These are phyloP conservation scores for Dasysyrphus albostriatus DNA, from an alignment of 2,888 invertebrate genomes.

Conservation along the genomic window DNA sequence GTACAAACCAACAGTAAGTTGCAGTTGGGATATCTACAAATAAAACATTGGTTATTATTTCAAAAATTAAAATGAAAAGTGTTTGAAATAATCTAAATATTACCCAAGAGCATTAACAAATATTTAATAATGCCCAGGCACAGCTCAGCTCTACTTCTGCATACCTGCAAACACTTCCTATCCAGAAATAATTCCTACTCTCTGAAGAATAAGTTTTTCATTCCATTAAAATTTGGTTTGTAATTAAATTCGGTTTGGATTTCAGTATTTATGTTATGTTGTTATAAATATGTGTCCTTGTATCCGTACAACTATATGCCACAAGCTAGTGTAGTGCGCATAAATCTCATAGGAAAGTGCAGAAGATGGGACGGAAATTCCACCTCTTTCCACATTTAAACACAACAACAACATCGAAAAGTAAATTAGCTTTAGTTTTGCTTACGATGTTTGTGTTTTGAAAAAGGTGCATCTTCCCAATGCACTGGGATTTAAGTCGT, in stretches of 20 bases:
- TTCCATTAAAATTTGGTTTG: conserved; percentile 30
- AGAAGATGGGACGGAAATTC: neutral
- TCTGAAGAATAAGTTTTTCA: conserved; percentile 16
- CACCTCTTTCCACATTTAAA: conserved; percentile 28
- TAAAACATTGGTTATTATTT: neutral
- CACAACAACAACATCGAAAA: conserved; percentile 54
- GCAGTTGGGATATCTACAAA: neutral
- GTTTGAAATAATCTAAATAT: conserved; percentile 17
- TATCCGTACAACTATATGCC: neutral
- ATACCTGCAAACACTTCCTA: conserved; percentile 2
- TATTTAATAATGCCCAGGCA: neutral
- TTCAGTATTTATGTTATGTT: conserved; percentile 29
- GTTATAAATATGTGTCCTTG: neutral
- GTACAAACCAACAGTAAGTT: neutral
- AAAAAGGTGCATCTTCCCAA: neutral
- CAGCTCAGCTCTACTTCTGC: neutral
- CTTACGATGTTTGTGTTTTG: conserved; percentile 13
- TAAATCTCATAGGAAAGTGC: conserved; percentile 1
- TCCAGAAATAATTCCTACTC: neutral
- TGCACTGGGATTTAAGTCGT: conserved; percentile 3
- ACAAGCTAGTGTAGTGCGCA: conserved; percentile 11
- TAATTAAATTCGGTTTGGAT: conserved; percentile 36
- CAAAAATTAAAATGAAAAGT: neutral
- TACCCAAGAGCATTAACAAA: conserved; percentile 12
- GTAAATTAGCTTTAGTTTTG: conserved; percentile 48